Evolutionary conservation across 2,888 invertebrate species (phyloP).

Genomic region (Podabrus alpinus): DNA sequence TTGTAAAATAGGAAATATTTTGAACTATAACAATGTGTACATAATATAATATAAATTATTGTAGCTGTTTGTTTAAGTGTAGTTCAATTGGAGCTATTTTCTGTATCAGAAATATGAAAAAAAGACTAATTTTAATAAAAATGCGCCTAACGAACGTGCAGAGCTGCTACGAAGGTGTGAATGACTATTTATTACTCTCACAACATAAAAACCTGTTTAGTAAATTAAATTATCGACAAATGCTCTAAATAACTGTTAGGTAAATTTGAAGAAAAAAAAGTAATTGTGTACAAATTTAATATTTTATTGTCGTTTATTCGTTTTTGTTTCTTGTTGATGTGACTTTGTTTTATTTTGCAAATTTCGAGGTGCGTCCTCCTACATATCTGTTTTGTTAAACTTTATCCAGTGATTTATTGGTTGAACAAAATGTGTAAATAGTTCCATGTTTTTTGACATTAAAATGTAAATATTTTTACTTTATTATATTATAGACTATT

Average conservation of each 20-base stretch:
- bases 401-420: constrained; percentile 3
- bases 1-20: not conserved
- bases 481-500: constrained; percentile 27
- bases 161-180: not conserved
- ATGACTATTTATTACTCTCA: not conserved
- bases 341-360: not conserved
- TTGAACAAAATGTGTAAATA: constrained; percentile 20
- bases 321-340: not conserved
- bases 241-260: not conserved
- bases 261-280: not conserved
- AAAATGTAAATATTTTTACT: constrained; percentile 28
- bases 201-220: not conserved
- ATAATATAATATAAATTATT: constrained; percentile 1
- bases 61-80: constrained; percentile 61
- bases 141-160: not conserved
- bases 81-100: constrained; percentile 14
- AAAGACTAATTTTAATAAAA: not conserved
- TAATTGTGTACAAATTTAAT: not conserved
- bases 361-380: not conserved
- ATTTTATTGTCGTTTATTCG: not conserved
- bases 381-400: constrained; percentile 24
- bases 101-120: constrained; percentile 26
- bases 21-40: constrained; percentile 5
- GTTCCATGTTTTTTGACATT: constrained; percentile 12
- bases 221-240: constrained; percentile 1